phyloP scores from a whole-genome alignment of 2,113 vertebrate species.

The Astur gentilis region DNA sequence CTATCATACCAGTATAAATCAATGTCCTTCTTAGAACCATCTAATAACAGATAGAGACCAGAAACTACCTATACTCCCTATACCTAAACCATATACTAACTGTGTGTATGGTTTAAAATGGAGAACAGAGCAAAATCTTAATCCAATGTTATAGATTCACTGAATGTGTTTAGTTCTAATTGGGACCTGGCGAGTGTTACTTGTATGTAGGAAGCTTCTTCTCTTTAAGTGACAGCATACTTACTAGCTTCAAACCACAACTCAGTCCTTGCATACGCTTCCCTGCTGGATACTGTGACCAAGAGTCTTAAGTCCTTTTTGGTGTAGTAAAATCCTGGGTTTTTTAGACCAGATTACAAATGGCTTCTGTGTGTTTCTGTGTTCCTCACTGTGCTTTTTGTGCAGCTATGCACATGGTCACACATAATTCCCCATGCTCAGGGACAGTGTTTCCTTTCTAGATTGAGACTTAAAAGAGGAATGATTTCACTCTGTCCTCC shows the following conservation, averaged over 20 bases:
- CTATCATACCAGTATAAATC: neutral
- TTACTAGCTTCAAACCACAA: neutral
- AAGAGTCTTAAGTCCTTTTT: neutral
- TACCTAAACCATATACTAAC: neutral
- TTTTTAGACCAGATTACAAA: neutral
- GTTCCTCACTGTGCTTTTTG: neutral
- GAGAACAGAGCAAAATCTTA: neutral
- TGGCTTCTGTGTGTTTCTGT: neutral
- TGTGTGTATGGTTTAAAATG: neutral
- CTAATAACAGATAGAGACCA: neutral
- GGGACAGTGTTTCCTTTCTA: neutral
- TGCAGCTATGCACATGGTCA: neutral
- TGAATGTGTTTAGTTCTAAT: neutral
- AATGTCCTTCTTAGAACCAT: neutral
- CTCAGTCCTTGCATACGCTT: neutral
- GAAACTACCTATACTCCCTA: neutral
- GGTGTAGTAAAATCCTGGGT: neutral
- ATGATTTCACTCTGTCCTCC: neutral
- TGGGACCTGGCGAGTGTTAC: neutral
- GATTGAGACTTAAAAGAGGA: neutral
- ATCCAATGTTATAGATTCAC: neutral
- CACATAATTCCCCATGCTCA: neutral
- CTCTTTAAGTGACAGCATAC: neutral
- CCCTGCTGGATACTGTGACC: neutral
- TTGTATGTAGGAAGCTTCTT: neutral